Evolutionary conservation across 2,888 invertebrate genomes (phyloP).

Genomic region (Tolmerus cingulatus): DNA sequence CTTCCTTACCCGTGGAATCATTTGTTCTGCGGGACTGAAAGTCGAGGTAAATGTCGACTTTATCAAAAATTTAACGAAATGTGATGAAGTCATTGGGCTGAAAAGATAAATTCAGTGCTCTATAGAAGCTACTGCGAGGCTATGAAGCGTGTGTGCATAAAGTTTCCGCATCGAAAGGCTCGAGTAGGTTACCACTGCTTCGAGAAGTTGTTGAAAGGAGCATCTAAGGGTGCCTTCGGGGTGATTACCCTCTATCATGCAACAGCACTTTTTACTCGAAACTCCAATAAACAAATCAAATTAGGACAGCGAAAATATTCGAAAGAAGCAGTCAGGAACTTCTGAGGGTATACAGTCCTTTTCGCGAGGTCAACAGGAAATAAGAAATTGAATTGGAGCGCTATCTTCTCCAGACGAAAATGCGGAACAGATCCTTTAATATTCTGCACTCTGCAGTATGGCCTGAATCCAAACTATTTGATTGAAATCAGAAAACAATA

Average conservation of each 20-base stretch:
- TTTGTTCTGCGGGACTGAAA: background rate
- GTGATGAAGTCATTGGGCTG: slow-evolving; percentile 46
- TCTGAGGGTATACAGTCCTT: background rate
- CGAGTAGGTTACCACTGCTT: background rate
- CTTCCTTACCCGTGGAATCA: background rate
- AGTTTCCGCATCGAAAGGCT: slow-evolving; percentile 23
- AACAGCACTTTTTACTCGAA: background rate
- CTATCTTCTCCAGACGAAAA: background rate
- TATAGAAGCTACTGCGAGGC: background rate
- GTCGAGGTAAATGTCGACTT: slow-evolving; percentile 8
- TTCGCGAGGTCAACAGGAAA: background rate
- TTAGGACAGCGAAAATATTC: slow-evolving; percentile 12
- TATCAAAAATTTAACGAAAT: slow-evolving; percentile 47
- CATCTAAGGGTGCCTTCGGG: background rate
- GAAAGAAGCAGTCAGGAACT: background rate
- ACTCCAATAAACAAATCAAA: slow-evolving; percentile 21
- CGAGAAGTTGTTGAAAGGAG: background rate
- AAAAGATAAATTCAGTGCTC: slow-evolving; percentile 45
- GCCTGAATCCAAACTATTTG: background rate
- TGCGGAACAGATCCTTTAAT: background rate
- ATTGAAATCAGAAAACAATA: background rate
- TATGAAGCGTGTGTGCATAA: slow-evolving; percentile 41
- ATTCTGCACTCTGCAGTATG: background rate
- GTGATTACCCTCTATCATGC: background rate
- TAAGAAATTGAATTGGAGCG: background rate